A percentile compares a stretch with the other conserved stretches of the same genome.
Conservation (phyloP, 2,797 vertebrate genomes). For the Thunnus albacares region DNA sequence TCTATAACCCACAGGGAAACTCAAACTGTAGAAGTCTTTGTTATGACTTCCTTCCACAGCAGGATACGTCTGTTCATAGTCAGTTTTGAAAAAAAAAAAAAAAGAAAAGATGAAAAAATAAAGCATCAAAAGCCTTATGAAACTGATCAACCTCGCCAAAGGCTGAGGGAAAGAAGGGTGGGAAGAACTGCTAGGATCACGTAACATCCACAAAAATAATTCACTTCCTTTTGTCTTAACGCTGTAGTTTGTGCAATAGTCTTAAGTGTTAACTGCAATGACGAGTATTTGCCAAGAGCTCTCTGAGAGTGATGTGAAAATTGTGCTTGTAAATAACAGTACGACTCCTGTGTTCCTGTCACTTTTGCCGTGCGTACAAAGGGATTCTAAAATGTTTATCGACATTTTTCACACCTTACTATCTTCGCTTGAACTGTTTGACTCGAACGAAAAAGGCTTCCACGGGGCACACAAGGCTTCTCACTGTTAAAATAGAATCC, state of each 20-base stretch:
- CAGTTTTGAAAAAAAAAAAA: slow-evolving; percentile 42
- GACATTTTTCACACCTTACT: slow-evolving; percentile 34
- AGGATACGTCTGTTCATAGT: slow-evolving; percentile 46
- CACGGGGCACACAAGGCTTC: slow-evolving; percentile 69
- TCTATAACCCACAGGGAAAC: slow-evolving; percentile 52
- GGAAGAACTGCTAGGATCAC: slow-evolving; percentile 48
- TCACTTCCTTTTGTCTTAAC: slow-evolving; percentile 79
- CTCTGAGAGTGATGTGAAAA: slow-evolving; percentile 67
- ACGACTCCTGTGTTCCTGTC: slow-evolving; percentile 55
- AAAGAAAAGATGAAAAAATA: slow-evolving; percentile 26
- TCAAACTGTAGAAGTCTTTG: slow-evolving; percentile 46
- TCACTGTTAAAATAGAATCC: slow-evolving; percentile 75
- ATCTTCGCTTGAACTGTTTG: slow-evolving; percentile 51
- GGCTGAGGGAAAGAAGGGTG: slow-evolving; percentile 48
- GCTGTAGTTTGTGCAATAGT: slow-evolving; percentile 85
- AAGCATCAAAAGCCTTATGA: slow-evolving; percentile 77
- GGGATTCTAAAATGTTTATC: slow-evolving; percentile 28
- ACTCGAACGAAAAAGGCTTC: slow-evolving; percentile 66
- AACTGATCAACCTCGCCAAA: slow-evolving; percentile 64
- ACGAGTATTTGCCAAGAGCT: slow-evolving; percentile 78
- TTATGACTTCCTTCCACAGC: slow-evolving; percentile 43
- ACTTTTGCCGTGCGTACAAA: slow-evolving; percentile 21
- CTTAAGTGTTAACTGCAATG: slow-evolving; percentile 75
- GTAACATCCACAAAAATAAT: slow-evolving; percentile 50
- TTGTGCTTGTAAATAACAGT: slow-evolving; percentile 78